Conservation (phyloP, 92 coral and sea anemone species). For the Epizoanthus stellaris region DNA sequence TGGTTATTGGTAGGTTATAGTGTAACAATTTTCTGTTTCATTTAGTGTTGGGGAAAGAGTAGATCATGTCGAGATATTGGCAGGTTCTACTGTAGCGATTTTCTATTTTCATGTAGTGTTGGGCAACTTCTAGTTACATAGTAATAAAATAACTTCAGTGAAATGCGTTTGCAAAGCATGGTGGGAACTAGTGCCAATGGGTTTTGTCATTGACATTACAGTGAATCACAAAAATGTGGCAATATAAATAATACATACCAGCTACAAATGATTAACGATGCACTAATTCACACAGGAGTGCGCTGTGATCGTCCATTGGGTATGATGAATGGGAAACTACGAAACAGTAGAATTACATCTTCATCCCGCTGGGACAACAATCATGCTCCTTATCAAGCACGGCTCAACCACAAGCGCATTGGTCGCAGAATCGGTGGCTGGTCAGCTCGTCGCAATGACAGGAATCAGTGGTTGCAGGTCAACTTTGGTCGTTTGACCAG, state of each 20-base stretch:
- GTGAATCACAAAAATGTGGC: too few relatives aligned
- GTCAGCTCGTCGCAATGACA: conserved; percentile 46
- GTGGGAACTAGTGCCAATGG: not conserved
- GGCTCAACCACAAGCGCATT: conserved; percentile 40
- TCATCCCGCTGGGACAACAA: conserved; percentile 46
- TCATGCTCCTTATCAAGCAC: conserved; percentile 46
- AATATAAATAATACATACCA: too few relatives aligned
- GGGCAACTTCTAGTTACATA: too few relatives aligned
- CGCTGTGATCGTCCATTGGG: conserved; percentile 47
- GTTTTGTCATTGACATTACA: not conserved
- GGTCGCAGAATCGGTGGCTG: conserved; percentile 45
- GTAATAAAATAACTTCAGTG: too few relatives aligned
- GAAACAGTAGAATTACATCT: conserved; percentile 43
- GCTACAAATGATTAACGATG: too few relatives aligned
- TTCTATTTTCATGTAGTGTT: too few relatives aligned
- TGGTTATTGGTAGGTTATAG: too few relatives aligned
- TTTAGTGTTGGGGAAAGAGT: too few relatives aligned
- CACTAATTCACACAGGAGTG: not conserved
- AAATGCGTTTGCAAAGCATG: not conserved
- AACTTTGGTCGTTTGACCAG: conserved; percentile 66
- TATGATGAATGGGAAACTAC: conserved; percentile 42
- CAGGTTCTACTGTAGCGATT: too few relatives aligned
- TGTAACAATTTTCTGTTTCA: too few relatives aligned
- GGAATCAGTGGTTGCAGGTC: conserved; percentile 77
- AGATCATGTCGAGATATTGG: too few relatives aligned